Evolutionary conservation across 2,797 vertebrate genomes (phyloP), one percentile per base, ranked within the genome.

Genomic region (Loris lydekkerianus): DNA sequence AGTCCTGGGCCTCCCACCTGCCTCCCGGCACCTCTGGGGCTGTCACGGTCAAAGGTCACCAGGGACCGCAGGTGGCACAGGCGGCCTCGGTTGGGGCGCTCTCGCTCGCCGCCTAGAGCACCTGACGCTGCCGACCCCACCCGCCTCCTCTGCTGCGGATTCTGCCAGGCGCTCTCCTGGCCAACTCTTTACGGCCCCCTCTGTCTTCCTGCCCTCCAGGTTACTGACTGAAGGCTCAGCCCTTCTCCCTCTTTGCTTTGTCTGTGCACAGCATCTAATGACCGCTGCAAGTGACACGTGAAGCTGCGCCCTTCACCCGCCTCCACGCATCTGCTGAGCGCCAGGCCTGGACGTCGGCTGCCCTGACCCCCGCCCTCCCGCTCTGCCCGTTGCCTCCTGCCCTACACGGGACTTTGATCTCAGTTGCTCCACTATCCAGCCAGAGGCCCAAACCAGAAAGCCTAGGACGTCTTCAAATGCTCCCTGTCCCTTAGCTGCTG

Each of bases 11-110:
- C 13, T 14, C 40, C 29, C 58, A 13, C n/a, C 29, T 46, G 18
- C 46, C 69, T 56, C 70, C 63, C 27, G 17, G n/a, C 29, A 93
- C 43, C 67, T 87, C 93, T 75, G n/a, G 92, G 86, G 78, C 29
- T 65, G n/a, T 75, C 49, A 56, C 70, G 46, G 49, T 25, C 88
- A 97, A 94, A 97, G 92, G 92, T 93, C 86, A 93, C 63, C 58
- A 58, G 43, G 60, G 58, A 91, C 90, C 88, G 91, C 93, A 97
- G 58, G 58, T 93, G 90, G 31, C 94, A 76, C 85, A 67, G 49
- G 49, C 81, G 56, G 72, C 63, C 25, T 89, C 1, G 1, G 91
- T 94, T 96, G 82, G 49, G 91, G 56, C 58, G 75, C 90, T 56
- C 80, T 69, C 4, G 58, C 63, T 90, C 34, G 40, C 23, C 49